These are phyloP conservation scores for Gyrodactylus salaris DNA, from an alignment of 1,140 invertebrate genomes.

Conservation along the genomic window DNA sequence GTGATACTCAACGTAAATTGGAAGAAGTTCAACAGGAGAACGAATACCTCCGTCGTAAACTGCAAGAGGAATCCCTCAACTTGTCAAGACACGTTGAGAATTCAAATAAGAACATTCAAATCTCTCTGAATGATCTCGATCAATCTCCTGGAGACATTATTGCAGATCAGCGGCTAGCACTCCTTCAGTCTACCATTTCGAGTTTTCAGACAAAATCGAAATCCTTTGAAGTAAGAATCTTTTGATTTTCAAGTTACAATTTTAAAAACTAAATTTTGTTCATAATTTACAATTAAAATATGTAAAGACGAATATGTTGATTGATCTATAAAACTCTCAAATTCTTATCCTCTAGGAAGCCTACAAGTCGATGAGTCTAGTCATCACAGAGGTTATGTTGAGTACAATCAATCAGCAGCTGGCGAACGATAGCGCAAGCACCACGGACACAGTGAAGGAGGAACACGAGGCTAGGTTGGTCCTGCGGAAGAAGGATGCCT, in stretches of 20 bases:
- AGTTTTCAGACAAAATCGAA: neutral
- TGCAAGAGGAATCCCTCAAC: neutral
- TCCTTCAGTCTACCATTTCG: neutral
- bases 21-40: neutral
- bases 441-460: no score
- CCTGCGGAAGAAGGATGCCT: no score
- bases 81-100: neutral
- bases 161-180: neutral
- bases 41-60: neutral
- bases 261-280: neutral
- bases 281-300: neutral
- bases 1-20: neutral
- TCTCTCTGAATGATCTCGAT: no score
- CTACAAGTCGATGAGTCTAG: neutral
- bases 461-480: no score
- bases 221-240: neutral
- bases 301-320: neutral
- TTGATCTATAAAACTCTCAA: neutral
- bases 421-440: neutral
- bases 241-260: neutral
- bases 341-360: neutral
- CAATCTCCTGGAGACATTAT: no score
- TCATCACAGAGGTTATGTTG: neutral
- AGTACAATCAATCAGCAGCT: neutral
- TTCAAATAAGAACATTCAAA: neutral